phyloP scores from a whole-genome alignment of 2,888 invertebrate genomes.

The Rotaria sp. region DNA sequence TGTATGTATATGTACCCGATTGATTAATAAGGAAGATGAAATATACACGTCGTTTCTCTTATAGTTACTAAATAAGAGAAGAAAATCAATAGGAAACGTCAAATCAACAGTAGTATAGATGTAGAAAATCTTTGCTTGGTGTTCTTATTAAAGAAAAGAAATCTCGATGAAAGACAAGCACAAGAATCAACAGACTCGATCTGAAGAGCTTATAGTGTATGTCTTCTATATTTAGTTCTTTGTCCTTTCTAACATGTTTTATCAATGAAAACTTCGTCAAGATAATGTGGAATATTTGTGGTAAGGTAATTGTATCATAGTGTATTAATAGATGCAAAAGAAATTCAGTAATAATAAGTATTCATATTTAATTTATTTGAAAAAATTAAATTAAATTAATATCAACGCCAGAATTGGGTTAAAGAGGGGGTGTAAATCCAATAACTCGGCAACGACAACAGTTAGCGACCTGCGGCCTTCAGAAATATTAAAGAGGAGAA shows the following conservation, averaged over 20 bases:
- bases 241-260: not conserved
- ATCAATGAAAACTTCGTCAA: not conserved
- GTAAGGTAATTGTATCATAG: not conserved
- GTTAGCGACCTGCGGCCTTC: too few relatives aligned
- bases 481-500: too few relatives aligned
- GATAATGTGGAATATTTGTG: not conserved
- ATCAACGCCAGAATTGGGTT: too few relatives aligned
- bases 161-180: not conserved
- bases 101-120: constrained; percentile 14
- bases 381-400: too few relatives aligned
- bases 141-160: not conserved
- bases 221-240: not conserved
- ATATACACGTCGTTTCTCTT: not conserved
- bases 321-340: not conserved
- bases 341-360: not conserved
- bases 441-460: too few relatives aligned
- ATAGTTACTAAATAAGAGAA: not conserved
- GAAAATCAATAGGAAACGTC: not conserved
- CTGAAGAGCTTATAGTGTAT: not conserved
- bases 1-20: not conserved
- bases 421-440: too few relatives aligned
- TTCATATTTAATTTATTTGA: not conserved
- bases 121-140: not conserved
- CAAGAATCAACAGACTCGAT: not conserved
- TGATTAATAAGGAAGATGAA: constrained; percentile 6